Evolutionary conservation across 2,888 invertebrate genomes (phyloP), one percentile per base, ranked within the genome.

Genomic region (Eurois occulta): DNA sequence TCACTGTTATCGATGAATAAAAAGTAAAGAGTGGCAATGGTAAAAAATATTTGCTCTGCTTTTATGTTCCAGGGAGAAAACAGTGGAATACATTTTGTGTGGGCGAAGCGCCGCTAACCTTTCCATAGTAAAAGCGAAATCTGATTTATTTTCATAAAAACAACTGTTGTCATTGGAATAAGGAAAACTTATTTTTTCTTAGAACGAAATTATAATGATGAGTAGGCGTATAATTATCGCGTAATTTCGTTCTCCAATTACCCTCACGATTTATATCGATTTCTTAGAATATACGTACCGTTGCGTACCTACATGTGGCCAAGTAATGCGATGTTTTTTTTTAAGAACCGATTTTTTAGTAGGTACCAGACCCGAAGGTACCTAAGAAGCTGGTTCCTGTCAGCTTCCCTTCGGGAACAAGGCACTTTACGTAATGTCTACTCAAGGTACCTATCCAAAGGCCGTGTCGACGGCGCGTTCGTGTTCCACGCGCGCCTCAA

Each of bases 111-210:
- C n/a, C n/a, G n/a, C n/a, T n/a, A n/a, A n/a, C n/a, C n/a, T n/a
- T n/a, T n/a, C n/a, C n/a, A n/a, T n/a, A n/a, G n/a, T n/a, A n/a
- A n/a, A n/a, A 1, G 1, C n/a, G 13, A 43, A 64, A 35, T 60
- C 52, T 0, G 11, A 55, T 38, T 64, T n/a, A 10, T 52, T 28
- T 21, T 46, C 28, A 43, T 38, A 11, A 5, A 3, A 28, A 76
- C n/a, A 43, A 13, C 52, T 66, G 35, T n/a, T 83, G 43, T 43
- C 43, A 60, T 60, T 66, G 35, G 7, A 28, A 60, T 10, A 66
- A 84, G 80, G 70, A 84, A 80, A 84, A 80, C 43, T 4, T 7
- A 32, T 21, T 66, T 83, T 67, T 85, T 83, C 86, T 81, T 62
- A 67, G 82, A 85, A 81, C 24, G 11, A 72, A 85, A 72, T 83